Evolutionary conservation across 2,113 vertebrate species (phyloP), one percentile per base, ranked within the genome.

Genomic region (Lichenostomus cassidix): DNA sequence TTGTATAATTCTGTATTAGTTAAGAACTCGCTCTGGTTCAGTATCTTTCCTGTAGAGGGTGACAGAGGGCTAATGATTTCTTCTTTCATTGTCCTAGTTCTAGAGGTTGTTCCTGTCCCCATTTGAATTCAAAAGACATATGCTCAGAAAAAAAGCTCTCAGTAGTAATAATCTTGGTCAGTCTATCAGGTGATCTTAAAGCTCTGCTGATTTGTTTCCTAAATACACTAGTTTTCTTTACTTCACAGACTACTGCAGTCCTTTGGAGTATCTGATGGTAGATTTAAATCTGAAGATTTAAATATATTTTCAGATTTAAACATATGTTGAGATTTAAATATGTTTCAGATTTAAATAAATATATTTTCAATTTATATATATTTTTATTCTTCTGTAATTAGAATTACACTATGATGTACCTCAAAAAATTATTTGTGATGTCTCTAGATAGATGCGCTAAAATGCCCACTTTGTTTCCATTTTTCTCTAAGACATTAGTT

Each of bases 351-450:
- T 44, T 35, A 44, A 49, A 49, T 49, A 49, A 49, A 12, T 49
- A 49, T 49, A 49, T 49, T 46, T 53, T 44, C 11, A 10, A 44
- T 44, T 35, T 53, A 39, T 33, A 27, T 63, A 7, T 15, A 11
- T 49, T 94, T 87, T 69, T 35, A 44, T 79, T 75, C 4, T 24
- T 68, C 33, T 71, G 11, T 44, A 53, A 28, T 55, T 76, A 37
- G 0, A 2, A 44, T 22, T 63, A 25, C 5, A 3, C 12, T 50
- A 24, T 9, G 4, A 75, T 39, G 6, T 21, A 63, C 5, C 31
- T 75, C 33, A 64, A 4, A 64, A 83, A 74, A 44, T 75, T 46
- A 78, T 78, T 65, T 90, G 4, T 2, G 16, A 55, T 64, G 5
- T 31, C 25, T 86, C 10, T 63, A 41, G 21, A 29, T 69, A 56